Evolutionary conservation across 2,888 invertebrate species (phyloP).

Genomic region (Timema cristinae): DNA sequence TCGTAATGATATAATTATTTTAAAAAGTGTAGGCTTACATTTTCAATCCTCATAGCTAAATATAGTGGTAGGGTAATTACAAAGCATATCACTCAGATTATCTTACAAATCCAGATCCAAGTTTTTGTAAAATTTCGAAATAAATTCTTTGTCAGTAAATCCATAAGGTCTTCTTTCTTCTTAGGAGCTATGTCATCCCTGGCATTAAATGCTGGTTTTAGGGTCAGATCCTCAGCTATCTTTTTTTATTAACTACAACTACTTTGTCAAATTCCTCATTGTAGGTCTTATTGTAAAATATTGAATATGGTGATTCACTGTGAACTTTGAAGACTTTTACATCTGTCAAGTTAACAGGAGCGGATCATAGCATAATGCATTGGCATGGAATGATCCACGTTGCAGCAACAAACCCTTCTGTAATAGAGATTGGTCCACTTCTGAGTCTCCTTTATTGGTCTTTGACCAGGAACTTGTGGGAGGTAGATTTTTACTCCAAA

Average conservation of each 20-base stretch:
- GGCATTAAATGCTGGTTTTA: neutral
- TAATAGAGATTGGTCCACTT: neutral
- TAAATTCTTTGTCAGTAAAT: neutral
- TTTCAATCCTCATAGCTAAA: too few species aligned
- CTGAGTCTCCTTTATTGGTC: neutral
- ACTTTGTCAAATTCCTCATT: neutral
- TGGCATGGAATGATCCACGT: neutral
- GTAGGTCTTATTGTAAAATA: neutral
- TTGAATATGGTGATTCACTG: neutral
- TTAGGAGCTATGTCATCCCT: neutral
- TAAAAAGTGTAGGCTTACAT: too few species aligned
- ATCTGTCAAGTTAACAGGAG: neutral
- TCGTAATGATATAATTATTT: too few species aligned
- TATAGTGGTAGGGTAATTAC: too few species aligned
- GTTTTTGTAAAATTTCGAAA: slow-evolving; percentile 3
- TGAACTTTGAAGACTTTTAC: neutral
- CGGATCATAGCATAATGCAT: neutral
- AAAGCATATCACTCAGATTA: too few species aligned
- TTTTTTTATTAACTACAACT: neutral
- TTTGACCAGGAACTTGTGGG: neutral
- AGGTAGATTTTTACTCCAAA: neutral
- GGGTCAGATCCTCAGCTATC: neutral
- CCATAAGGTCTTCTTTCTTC: neutral
- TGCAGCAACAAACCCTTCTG: neutral
- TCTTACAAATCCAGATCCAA: too few species aligned